phyloP scores from a whole-genome alignment of 2,888 invertebrate species.

The Halictus ligatus region DNA sequence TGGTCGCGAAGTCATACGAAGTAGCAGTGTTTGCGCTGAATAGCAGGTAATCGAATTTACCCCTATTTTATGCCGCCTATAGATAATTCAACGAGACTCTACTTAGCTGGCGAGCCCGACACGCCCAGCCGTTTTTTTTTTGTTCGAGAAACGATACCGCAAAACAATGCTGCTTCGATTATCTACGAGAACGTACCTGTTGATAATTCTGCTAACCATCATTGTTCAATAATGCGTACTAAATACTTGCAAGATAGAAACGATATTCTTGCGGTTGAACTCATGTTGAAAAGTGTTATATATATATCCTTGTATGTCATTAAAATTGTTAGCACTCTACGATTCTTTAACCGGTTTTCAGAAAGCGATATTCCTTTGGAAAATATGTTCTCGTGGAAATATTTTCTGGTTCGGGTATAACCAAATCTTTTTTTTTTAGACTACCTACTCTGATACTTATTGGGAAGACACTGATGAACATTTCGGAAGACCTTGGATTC shows the following conservation, averaged over 20 bases:
- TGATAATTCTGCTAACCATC: neutral
- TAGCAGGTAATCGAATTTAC: conserved; percentile 73
- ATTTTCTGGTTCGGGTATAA: neutral
- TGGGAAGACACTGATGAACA: neutral
- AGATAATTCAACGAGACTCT: conserved; percentile 49
- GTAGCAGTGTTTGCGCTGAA: conserved; percentile 64
- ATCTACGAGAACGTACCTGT: neutral
- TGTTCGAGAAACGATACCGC: conserved; percentile 26
- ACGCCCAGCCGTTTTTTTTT: conserved; percentile 44
- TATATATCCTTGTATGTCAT: neutral
- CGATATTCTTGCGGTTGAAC: neutral
- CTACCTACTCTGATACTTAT: neutral
- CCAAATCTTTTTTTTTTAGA: neutral
- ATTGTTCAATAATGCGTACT: neutral
- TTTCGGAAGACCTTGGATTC: neutral
- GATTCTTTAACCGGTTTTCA: too few species aligned
- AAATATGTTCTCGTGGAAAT: neutral
- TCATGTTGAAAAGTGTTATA: neutral
- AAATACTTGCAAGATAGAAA: neutral
- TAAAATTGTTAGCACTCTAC: neutral
- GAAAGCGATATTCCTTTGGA: neutral
- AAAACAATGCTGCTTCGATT: neutral
- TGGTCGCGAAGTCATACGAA: conserved; percentile 68
- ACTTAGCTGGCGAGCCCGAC: conserved; percentile 23
- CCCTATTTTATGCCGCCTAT: conserved; percentile 47